Evolutionary conservation across 1,140 invertebrate genomes (phyloP).

Genomic region (Akabosia matsudoensis): DNA sequence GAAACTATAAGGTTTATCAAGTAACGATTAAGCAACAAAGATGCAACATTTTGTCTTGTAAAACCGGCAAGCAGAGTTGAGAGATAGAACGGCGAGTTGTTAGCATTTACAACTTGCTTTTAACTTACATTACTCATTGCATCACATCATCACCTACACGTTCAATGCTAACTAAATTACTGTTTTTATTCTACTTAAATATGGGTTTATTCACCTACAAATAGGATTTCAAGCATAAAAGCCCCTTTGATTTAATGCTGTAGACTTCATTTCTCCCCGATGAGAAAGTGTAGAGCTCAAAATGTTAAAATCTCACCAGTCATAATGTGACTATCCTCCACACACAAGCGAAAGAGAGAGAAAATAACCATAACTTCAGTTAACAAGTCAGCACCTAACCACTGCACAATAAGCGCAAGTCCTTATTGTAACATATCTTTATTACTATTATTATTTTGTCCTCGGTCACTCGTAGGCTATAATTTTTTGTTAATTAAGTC

Average conservation of each 20-base stretch:
- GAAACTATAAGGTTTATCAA: too few species aligned
- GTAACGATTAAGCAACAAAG: too few species aligned
- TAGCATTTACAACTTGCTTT: neutral
- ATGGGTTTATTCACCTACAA: constrained; percentile 13
- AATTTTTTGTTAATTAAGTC: neutral
- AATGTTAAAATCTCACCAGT: too few species aligned
- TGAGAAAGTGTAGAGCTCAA: too few species aligned
- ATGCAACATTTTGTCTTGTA: too few species aligned
- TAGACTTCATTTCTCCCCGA: neutral
- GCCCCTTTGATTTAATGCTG: neutral
- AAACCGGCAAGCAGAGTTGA: too few species aligned
- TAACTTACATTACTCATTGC: too few species aligned
- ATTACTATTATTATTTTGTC: neutral
- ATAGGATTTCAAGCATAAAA: neutral
- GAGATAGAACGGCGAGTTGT: neutral
- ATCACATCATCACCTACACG: neutral
- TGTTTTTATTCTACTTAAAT: neutral
- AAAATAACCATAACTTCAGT: too few species aligned
- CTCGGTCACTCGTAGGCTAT: neutral
- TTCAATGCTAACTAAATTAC: neutral
- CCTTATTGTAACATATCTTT: neutral
- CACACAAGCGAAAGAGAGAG: too few species aligned
- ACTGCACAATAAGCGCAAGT: too few species aligned
- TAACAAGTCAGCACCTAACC: too few species aligned
- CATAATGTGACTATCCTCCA: too few species aligned